These are phyloP conservation scores for Alethe castanea DNA, from an alignment of 2,113 vertebrate species.

Conservation along the genomic window DNA sequence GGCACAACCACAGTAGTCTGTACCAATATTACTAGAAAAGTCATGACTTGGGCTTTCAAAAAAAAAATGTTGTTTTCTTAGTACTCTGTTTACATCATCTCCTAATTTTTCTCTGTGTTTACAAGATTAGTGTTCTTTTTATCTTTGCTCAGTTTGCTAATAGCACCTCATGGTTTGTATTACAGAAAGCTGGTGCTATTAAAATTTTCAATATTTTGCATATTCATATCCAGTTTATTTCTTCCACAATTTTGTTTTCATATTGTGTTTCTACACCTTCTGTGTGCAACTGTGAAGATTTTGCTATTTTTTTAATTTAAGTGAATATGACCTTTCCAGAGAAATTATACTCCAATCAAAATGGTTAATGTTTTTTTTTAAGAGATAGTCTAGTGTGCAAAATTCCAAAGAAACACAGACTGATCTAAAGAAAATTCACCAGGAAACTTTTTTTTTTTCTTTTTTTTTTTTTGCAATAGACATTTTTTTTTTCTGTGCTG, in stretches of 20 bases:
- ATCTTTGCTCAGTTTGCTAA: background rate
- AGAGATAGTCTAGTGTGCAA: background rate
- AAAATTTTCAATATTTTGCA: constrained; percentile 7
- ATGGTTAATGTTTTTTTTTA: background rate
- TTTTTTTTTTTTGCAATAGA: background rate
- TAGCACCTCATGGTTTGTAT: background rate
- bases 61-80: background rate
- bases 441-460: background rate
- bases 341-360: background rate
- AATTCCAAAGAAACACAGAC: background rate
- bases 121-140: background rate
- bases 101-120: background rate
- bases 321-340: background rate
- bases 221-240: background rate
- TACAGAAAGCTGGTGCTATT: background rate
- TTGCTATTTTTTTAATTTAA: background rate
- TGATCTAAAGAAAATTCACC: background rate
- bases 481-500: background rate
- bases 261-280: background rate
- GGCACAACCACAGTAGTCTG: background rate
- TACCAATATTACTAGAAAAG: background rate
- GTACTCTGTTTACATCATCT: background rate
- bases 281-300: background rate
- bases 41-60: background rate
- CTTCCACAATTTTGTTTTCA: background rate